Evolutionary conservation across 2,797 vertebrate species (phyloP).

Genomic region (Typhlichthys subterraneus): DNA sequence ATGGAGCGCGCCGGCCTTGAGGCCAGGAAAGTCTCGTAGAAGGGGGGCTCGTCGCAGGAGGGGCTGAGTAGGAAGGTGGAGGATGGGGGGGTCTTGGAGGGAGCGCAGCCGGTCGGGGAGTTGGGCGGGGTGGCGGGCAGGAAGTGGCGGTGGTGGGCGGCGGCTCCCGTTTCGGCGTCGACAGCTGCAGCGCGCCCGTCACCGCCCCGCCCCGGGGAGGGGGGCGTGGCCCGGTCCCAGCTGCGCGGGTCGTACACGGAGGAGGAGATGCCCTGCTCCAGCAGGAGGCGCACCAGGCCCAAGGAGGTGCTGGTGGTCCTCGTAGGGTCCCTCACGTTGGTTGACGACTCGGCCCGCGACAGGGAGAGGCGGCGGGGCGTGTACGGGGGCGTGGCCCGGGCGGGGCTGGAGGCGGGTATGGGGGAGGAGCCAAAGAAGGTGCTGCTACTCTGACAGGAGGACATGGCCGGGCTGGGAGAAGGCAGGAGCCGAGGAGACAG

Average conservation of each 20-base stretch:
- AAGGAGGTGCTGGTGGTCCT: slow-evolving; percentile 96
- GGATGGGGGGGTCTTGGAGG: slow-evolving; percentile 74
- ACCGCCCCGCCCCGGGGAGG: slow-evolving; percentile 15
- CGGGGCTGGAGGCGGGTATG: slow-evolving; percentile 70
- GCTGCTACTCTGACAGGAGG: slow-evolving; percentile 53
- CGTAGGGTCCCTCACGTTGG: slow-evolving; percentile 92
- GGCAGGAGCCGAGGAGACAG: neutral
- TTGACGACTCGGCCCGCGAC: slow-evolving; percentile 92
- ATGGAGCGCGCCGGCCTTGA: slow-evolving; percentile 95
- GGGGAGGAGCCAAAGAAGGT: slow-evolving; percentile 65
- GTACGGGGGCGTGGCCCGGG: slow-evolving; percentile 89
- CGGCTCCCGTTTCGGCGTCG: slow-evolving; percentile 20
- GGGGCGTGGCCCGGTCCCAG: slow-evolving; percentile 82
- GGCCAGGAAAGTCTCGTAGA: slow-evolving; percentile 92
- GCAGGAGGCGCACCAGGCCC: slow-evolving; percentile 90
- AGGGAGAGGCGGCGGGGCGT: slow-evolving; percentile 93
- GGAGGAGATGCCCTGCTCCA: slow-evolving; percentile 91
- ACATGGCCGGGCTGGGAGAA: slow-evolving; percentile 75
- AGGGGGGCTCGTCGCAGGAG: slow-evolving; percentile 75
- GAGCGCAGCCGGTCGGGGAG: slow-evolving; percentile 73
- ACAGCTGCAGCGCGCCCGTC: slow-evolving; percentile 3
- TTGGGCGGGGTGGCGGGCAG: slow-evolving; percentile 86
- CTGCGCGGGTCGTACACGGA: slow-evolving; percentile 91
- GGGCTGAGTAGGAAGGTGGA: slow-evolving; percentile 89
- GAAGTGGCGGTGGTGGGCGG: slow-evolving; percentile 55